Percentiles rank a stretch among this genome's conserved stretches.
Evolutionary conservation across 1,140 invertebrate genomes (phyloP).

Genomic region (Drosophila ogumai): DNA sequence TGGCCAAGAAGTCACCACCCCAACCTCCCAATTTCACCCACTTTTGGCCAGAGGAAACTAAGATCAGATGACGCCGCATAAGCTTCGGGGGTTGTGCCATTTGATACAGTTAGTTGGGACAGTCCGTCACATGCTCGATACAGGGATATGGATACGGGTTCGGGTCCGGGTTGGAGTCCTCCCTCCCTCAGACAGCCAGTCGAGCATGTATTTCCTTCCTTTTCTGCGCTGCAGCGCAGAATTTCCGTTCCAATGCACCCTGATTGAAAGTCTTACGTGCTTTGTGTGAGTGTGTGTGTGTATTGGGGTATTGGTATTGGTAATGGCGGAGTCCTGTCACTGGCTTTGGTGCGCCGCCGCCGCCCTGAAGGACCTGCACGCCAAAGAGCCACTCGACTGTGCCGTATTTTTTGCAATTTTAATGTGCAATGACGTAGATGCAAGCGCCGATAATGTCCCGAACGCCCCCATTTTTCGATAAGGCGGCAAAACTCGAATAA

Average conservation of each 20-base stretch:
- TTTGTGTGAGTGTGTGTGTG: constrained; percentile 14
- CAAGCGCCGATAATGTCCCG: constrained; percentile 60
- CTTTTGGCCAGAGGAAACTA: not conserved
- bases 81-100: constrained; percentile 38
- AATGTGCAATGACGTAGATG: constrained; percentile 77
- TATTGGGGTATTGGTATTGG: constrained; percentile 7
- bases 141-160: constrained; percentile 5
- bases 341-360: constrained; percentile 17
- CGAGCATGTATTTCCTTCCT: constrained; percentile 77
- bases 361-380: constrained; percentile 50
- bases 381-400: constrained; percentile 33
- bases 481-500: constrained; percentile 59
- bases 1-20: constrained; percentile 25
- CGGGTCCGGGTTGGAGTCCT: not conserved
- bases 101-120: constrained; percentile 58
- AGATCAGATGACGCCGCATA: constrained; percentile 38
- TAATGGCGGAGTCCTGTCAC: constrained; percentile 8
- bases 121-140: constrained; percentile 41
- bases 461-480: constrained; percentile 60
- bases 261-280: constrained; percentile 82
- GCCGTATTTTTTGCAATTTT: constrained; percentile 70
- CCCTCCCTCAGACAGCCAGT: constrained; percentile 46
- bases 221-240: constrained; percentile 80
- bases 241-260: constrained; percentile 78
- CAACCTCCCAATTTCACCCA: not conserved